phyloP scores from a whole-genome alignment of 2,888 invertebrate species.

The Lasius fuliginosus region DNA sequence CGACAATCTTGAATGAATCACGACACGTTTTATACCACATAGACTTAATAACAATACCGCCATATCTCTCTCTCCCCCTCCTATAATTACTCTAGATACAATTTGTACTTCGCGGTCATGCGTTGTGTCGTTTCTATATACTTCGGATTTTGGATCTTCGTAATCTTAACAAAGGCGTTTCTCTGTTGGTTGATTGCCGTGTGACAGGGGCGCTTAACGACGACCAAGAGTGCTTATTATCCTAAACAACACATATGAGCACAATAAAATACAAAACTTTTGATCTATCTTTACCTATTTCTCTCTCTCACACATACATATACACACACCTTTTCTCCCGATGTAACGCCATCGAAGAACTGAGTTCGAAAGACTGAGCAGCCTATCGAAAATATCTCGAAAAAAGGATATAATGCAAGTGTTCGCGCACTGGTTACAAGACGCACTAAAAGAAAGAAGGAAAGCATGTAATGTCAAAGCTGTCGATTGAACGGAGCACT shows the following conservation, averaged over 20 bases:
- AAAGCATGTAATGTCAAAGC: conserved; percentile 8
- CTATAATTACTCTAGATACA: conserved; percentile 57
- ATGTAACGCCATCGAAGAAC: conserved; percentile 11
- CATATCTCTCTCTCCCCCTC: not conserved
- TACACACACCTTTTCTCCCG: conserved; percentile 21
- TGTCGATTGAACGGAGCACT: conserved; percentile 11
- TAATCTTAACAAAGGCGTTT: conserved; percentile 51
- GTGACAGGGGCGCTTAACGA: conserved; percentile 7
- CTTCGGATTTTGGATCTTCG: conserved; percentile 64
- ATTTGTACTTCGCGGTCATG: conserved; percentile 55
- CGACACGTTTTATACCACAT: conserved; percentile 43
- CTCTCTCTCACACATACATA: conserved; percentile 31
- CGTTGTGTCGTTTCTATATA: conserved; percentile 63
- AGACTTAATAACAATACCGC: conserved; percentile 34
- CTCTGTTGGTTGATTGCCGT: not conserved
- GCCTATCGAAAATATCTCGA: conserved; percentile 48
- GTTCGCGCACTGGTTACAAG: conserved; percentile 73
- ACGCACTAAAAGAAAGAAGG: conserved; percentile 64
- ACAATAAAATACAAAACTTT: conserved; percentile 50
- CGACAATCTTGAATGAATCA: conserved; percentile 11
- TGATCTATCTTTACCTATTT: conserved; percentile 51
- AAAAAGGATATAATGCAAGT: conserved; percentile 34
- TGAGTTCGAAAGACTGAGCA: conserved; percentile 53
- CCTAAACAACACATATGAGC: conserved; percentile 37
- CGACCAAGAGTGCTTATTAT: conserved; percentile 55